Evolutionary conservation across 2,888 invertebrate genomes (phyloP), one percentile per base, ranked within the genome.

Genomic region (Drosophila percnosoma): DNA sequence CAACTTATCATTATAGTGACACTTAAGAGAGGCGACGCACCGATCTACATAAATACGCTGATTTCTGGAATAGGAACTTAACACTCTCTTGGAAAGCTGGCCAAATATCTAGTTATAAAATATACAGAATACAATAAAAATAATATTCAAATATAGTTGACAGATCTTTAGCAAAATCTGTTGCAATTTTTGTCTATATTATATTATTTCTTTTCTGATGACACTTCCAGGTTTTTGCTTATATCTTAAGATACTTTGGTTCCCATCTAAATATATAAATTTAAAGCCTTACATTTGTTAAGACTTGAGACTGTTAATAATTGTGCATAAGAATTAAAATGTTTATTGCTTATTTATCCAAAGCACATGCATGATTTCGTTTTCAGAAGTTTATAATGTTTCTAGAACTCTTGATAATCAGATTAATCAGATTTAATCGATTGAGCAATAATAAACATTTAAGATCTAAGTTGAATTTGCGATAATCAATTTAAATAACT

Each of bases 1-100:
- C 0, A 24, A 40, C 13, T 68, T 57, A 8, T 42, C 21, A 34
- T 62, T 77, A 2, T 29, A 83, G 83, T 81, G 29, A 75, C 71
- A 38, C 62, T 68, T 0, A n/a, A 34, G 0, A 54, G 38, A 21
- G 75, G 61, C 3, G 76, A 86, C 45, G 13, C 57, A 0, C 72
- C 79, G 0, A 27, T 71, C 8, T 33, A 66, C 2, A 82, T 85
- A 10, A 73, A 59, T 10, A 51, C 65, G 8, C 7, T 80, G 8
- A 66, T 2, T 40, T 40, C 49, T 38, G 36, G 18, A 7, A 13
- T 34, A 18, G 60, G 40, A 67, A 63, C 53, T 7, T 58, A 42
- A 7, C 18, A 18, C 8, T 6, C 8, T 7, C 29, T n/a, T 15
- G 15, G 24, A 24, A 8, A 21, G 21, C 8, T 53, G 53, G 1